Evolutionary conservation across 2,113 vertebrate species (phyloP).

Genomic region (Oryzias curvinotus): DNA sequence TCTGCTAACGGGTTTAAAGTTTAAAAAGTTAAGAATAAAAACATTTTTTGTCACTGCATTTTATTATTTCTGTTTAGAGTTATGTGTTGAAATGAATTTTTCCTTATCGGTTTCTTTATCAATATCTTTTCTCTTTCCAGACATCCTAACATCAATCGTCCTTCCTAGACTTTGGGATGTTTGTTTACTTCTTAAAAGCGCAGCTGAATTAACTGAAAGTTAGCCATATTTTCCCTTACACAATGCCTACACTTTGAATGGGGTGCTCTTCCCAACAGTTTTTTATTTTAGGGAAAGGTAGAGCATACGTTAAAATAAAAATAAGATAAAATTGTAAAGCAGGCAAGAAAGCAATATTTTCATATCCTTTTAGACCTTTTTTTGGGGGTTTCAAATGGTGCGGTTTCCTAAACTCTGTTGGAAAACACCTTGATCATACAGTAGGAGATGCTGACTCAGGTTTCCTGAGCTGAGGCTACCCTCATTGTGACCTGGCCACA

Average conservation of each 20-base stretch:
- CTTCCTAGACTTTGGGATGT: constrained; percentile 20
- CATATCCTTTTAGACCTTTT: background rate
- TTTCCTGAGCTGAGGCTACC: constrained; percentile 38
- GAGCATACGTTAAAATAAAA: constrained; percentile 10
- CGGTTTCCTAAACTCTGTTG: constrained; percentile 40
- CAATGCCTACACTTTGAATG: constrained; percentile 34
- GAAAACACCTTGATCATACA: constrained; percentile 45
- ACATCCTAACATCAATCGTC: constrained; percentile 17
- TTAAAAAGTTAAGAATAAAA: too few relatives aligned
- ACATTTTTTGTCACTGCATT: constrained; percentile 40
- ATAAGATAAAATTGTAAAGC: constrained; percentile 53
- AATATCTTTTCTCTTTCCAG: constrained; percentile 22
- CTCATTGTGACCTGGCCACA: constrained; percentile 54
- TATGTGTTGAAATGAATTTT: constrained; percentile 45
- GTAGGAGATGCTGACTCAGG: constrained; percentile 70
- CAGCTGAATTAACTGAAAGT: constrained; percentile 43
- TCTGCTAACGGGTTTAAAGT: too few relatives aligned
- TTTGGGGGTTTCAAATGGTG: constrained; percentile 4
- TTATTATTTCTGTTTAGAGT: constrained; percentile 44
- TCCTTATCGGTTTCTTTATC: constrained; percentile 20
- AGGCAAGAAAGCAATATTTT: constrained; percentile 57
- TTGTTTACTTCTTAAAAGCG: constrained; percentile 8
- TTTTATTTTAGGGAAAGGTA: constrained; percentile 4
- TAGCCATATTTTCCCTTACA: constrained; percentile 19
- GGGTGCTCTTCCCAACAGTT: constrained; percentile 25